phyloP scores from a whole-genome alignment of 2,888 invertebrate species.

The Nomada ferruginata region DNA sequence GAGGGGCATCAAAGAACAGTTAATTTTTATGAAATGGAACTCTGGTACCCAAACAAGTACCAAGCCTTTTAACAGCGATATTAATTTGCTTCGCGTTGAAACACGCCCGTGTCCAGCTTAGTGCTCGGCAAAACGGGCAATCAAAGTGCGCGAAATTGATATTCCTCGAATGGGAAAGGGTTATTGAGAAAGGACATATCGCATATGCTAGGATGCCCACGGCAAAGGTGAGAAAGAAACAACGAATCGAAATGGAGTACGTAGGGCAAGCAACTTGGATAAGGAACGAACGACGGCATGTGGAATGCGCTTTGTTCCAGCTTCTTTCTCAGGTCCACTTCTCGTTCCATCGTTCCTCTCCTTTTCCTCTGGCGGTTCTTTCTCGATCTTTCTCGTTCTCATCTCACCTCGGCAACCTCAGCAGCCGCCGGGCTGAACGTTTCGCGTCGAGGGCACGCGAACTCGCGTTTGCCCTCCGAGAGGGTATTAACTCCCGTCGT shows the following conservation, averaged over 20 bases:
- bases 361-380: slow-evolving; percentile 26
- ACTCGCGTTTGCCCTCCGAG: slow-evolving; percentile 67
- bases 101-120: no score
- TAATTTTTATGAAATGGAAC: no score
- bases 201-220: slow-evolving; percentile 40
- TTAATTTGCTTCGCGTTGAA: no score
- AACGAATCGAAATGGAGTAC: slow-evolving; percentile 75
- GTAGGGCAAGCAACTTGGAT: slow-evolving; percentile 68
- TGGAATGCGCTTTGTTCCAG: slow-evolving; percentile 82
- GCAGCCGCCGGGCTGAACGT: slow-evolving; percentile 64
- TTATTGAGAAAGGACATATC: slow-evolving; percentile 4
- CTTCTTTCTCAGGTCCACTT: slow-evolving; percentile 70
- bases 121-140: background rate
- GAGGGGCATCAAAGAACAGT: no score
- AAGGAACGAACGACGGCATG: slow-evolving; percentile 80
- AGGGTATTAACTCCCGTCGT: slow-evolving; percentile 61
- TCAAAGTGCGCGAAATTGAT: background rate
- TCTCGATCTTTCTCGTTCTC: slow-evolving; percentile 62
- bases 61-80: no score
- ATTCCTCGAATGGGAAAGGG: background rate
- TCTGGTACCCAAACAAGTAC: no score
- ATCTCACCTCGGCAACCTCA: slow-evolving; percentile 74
- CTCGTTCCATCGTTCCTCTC: slow-evolving; percentile 56
- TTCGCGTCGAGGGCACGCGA: slow-evolving; percentile 69
- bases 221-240: slow-evolving; percentile 71